Evolutionary conservation across 2,888 invertebrate genomes (phyloP).

Genomic region (Hemaris fuciformis): DNA sequence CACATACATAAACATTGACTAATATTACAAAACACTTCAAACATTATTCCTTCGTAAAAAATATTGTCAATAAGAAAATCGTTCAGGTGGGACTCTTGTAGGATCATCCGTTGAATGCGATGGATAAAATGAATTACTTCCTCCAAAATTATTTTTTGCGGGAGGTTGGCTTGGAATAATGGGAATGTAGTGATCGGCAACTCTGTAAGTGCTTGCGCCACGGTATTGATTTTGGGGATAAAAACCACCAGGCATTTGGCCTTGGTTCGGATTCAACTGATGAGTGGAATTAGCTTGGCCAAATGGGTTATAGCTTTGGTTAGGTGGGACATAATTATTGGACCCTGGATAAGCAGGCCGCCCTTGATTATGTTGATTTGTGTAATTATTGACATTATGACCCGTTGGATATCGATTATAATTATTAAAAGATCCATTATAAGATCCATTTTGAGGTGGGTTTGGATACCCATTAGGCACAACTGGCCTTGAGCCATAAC

Average conservation of each 20-base stretch:
- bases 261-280: background rate
- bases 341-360: background rate
- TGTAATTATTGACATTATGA: background rate
- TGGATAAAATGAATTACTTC: constrained; percentile 5
- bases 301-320: background rate
- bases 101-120: background rate
- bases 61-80: background rate
- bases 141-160: background rate
- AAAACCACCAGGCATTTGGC: background rate
- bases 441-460: background rate
- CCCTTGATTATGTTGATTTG: background rate
- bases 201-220: constrained; percentile 9
- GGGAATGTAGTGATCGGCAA: constrained; percentile 11
- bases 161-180: constrained; percentile 15
- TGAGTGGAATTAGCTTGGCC: background rate
- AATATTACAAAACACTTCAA: background rate
- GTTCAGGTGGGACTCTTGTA: constrained; percentile 1
- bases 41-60: background rate
- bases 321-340: background rate
- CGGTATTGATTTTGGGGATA: constrained; percentile 7
- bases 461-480: background rate
- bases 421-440: background rate
- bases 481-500: background rate
- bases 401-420: background rate
- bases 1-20: background rate